Conservation (phyloP, 1,140 invertebrate genomes). For the Cyclargus thomasi region DNA sequence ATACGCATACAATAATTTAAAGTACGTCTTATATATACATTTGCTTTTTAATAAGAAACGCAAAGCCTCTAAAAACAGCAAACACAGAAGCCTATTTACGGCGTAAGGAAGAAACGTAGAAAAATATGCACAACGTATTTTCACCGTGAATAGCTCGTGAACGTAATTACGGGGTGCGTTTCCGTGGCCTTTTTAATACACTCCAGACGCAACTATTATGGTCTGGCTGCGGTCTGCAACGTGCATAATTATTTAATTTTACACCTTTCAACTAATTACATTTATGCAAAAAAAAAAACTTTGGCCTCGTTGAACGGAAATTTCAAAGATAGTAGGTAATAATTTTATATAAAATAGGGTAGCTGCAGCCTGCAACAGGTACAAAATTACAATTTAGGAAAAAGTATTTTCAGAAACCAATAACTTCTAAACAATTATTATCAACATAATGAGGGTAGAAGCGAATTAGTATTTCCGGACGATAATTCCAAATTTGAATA, state of each 20-base stretch:
- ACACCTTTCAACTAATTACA: not conserved
- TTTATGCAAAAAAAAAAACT: not conserved
- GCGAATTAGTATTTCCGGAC: not conserved
- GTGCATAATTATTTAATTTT: not conserved
- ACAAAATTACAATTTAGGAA: too few species aligned
- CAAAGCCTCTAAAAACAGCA: not conserved
- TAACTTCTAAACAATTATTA: too few species aligned
- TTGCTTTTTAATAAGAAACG: not conserved
- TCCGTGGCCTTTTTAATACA: not conserved
- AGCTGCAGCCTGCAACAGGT: too few species aligned
- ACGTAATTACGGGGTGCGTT: conserved; percentile 1
- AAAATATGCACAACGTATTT: not conserved
- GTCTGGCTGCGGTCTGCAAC: not conserved
- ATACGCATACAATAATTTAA: too few species aligned
- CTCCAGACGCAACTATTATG: not conserved
- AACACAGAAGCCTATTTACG: not conserved
- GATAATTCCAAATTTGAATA: not conserved
- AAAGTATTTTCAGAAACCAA: too few species aligned
- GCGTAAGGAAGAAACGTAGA: not conserved
- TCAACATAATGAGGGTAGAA: too few species aligned
- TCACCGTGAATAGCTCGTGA: not conserved
- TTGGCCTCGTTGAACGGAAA: not conserved
- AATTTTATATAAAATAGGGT: too few species aligned
- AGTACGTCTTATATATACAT: too few species aligned
- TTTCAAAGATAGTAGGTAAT: too few species aligned